These are phyloP conservation scores for Physella acuta DNA, from an alignment of 1,140 invertebrate genomes.

Conservation along the genomic window DNA sequence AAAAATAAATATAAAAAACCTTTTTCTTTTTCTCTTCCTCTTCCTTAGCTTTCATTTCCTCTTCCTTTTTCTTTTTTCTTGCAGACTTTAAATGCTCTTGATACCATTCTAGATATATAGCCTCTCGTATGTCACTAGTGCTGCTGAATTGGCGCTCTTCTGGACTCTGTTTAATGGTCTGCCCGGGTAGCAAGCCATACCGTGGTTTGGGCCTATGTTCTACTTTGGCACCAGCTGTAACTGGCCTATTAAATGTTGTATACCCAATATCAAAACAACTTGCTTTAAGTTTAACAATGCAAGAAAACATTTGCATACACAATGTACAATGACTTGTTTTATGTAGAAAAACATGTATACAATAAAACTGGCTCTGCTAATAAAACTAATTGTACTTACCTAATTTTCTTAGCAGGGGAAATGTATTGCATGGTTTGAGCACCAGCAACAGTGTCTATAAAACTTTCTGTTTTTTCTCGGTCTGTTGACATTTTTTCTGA, in stretches of 20 bases:
- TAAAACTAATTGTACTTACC: conserved; percentile 18
- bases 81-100: conserved; percentile 34
- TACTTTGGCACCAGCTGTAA: conserved; percentile 28
- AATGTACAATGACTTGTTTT: too few relatives aligned
- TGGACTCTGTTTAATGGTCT: conserved; percentile 25
- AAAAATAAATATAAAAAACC: too few relatives aligned
- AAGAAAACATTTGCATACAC: too few relatives aligned
- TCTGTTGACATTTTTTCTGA: conserved; percentile 29
- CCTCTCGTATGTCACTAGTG: conserved; percentile 42
- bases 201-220: conserved; percentile 44
- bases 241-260: conserved; percentile 16
- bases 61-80: conserved; percentile 36
- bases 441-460: conserved; percentile 32
- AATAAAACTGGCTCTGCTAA: not conserved
- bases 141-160: conserved; percentile 34
- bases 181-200: conserved; percentile 36
- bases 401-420: conserved; percentile 31
- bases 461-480: conserved; percentile 29
- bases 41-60: conserved; percentile 43
- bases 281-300: too few relatives aligned
- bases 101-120: conserved; percentile 49
- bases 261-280: too few relatives aligned
- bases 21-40: conserved; percentile 43
- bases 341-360: not conserved
- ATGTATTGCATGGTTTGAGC: conserved; percentile 39